A percentile compares a stretch with the other conserved stretches of the same genome.
Conservation (phyloP, 2,888 invertebrate species). For the Cephonodes hylas region DNA sequence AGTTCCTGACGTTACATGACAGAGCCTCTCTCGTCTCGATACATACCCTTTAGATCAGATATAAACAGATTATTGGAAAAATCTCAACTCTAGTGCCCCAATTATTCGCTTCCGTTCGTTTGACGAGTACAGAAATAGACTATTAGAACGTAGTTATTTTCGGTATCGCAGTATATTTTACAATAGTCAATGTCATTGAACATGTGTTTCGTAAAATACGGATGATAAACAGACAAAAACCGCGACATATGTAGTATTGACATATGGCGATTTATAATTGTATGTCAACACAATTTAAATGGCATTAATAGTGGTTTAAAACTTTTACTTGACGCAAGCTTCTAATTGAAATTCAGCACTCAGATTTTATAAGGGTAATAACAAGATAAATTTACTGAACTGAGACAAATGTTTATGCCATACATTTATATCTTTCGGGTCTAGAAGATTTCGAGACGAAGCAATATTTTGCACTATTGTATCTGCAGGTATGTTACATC, state of each 20-base stretch:
- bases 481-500: no score
- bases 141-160: neutral
- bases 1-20: no score
- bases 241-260: neutral
- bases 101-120: neutral
- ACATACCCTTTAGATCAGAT: constrained; percentile 21
- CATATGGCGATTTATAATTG: neutral
- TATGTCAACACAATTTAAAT: no score
- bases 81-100: constrained; percentile 23
- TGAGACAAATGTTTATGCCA: no score
- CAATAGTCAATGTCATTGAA: neutral
- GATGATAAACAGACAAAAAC: neutral
- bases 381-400: no score
- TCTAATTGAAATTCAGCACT: no score
- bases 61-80: constrained; percentile 51
- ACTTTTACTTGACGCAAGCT: neutral
- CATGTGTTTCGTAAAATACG: neutral
- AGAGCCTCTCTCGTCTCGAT: neutral
- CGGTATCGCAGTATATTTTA: neutral
- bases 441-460: no score
- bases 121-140: constrained; percentile 9
- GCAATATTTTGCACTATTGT: no score
- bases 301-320: neutral
- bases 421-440: no score
- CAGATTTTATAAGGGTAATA: no score